Conservation (phyloP, 1,140 invertebrate species). For the Laupala kohalensis region DNA sequence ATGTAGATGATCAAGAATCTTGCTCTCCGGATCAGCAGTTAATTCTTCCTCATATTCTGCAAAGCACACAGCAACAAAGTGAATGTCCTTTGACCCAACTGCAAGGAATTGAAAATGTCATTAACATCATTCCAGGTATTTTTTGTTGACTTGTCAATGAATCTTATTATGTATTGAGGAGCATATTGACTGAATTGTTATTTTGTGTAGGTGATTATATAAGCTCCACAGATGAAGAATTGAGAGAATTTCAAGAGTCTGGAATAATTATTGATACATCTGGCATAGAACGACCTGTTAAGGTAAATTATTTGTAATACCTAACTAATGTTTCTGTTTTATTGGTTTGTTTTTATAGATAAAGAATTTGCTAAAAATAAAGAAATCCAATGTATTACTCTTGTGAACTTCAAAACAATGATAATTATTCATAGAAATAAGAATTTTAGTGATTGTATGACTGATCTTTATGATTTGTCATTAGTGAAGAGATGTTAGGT, state of each 20-base stretch:
- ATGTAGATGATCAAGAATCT: background rate
- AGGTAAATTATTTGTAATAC: constrained; percentile 1
- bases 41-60: background rate
- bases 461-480: no score
- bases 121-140: background rate
- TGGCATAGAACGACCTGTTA: constrained; percentile 6
- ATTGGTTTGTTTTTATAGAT: background rate
- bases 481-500: no score
- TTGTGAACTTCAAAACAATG: no score
- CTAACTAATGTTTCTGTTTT: background rate
- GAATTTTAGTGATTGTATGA: no score
- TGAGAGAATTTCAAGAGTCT: constrained; percentile 10
- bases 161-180: background rate
- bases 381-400: no score
- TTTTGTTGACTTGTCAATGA: background rate
- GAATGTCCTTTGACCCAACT: background rate
- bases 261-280: constrained; percentile 15
- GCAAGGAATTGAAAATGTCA: background rate
- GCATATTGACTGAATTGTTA: background rate
- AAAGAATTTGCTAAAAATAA: background rate
- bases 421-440: no score
- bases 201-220: constrained; percentile 3
- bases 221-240: constrained; percentile 8
- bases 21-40: background rate
- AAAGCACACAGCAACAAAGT: background rate